Evolutionary conservation across 2,113 vertebrate species (phyloP), one percentile per base, ranked within the genome.

Genomic region (Zapus hudsonius): DNA sequence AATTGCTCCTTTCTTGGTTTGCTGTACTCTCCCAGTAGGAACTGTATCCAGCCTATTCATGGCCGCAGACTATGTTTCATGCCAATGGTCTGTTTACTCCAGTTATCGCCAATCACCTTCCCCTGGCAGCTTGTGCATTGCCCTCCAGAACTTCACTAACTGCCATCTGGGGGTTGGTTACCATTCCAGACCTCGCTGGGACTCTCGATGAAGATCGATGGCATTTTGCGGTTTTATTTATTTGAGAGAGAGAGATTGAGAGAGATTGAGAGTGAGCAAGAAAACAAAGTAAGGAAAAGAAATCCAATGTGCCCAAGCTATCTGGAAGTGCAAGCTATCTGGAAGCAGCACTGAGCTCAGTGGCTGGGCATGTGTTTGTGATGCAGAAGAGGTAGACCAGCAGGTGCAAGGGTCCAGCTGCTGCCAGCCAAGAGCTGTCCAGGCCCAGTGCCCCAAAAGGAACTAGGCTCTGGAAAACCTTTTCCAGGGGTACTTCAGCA

Each of bases 221-320:
- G n/a, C n/a, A n/a, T n/a, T n/a, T n/a, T n/a, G n/a, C n/a, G n/a
- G n/a, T n/a, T n/a, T n/a, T n/a, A n/a, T n/a, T n/a, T n/a, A n/a
- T n/a, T n/a, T n/a, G 15, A 4, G 17, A 57, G 59, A 90, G 72
- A 73, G 55, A 61, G 70, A 64, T 23, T 59, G 44, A 5, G 47
- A 44, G 27, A 22, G 15, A n/a, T 33, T 61, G 9, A 42, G 33
- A 17, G 42, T 38, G 44, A 64, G 69, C 76, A 47, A 94, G 87
- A 76, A 95, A 95, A 89, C 78, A 93, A 79, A 61, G 59, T 42
- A 80, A 95, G 92, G 94, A 89, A 95, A 96, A 92, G 75, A 96
- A 95, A 95, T 95, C 80, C 87, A 92, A 94, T 20, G 38, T 12
- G 61, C 72, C 57, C 63, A 91, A 94, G 92, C 69, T 40, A 69